Base-by-base conservation (phyloP, 92 coral and sea anemone species). In the Phenganax stokvisi region DNA sequence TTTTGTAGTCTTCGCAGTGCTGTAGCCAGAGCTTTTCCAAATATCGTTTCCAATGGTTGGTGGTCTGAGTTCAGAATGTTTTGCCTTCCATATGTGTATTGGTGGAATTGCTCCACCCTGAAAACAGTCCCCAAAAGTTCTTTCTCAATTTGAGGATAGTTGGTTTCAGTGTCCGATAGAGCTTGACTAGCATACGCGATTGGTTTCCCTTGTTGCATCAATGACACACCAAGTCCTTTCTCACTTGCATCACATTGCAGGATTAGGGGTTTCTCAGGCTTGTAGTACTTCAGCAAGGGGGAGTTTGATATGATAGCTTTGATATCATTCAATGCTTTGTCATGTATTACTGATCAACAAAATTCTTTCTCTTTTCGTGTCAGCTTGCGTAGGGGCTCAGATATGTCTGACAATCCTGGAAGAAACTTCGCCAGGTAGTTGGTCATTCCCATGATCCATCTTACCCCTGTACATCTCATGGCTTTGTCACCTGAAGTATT, bases 231-330 rank as follows among this genome's bases (percentile, higher is more conserved):
- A 51, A 74, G 54, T 9, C 85, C 81, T 28, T 79, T 71, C 57
- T 84, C 66, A 51, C 84, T 77, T 3, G 84, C 79, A n/a, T 78
- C 61, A 13, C 79, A 70, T 51, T 84, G 80, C 6, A 84, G 79
- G 3, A 47, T 16, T 9, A 85, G 80, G 27, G 17, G 56, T 67
- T 72, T 73, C 27, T 72, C 51, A 2, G 85, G 81, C 53, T 87
- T 71, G 64, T n/a, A 87, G 64, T 82, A 83, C 58, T 83, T 87
- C 59, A 77, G 78, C n/a, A 87, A 44, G 8, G 81, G 87, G 27
- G 81, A 76, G 11, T 20, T 54, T 17, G 81, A 28, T 10, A 86
- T 76, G 52, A 71, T n/a, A 51, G 0, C 51, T 67, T 83, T 70
- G 10, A n/a, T n/a, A n/a, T 77, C 51, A 55, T 51, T 47, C 25